Evolutionary conservation across 2,888 invertebrate species (phyloP), one percentile per base, ranked within the genome.

Genomic region (Chrysopilus asiliformis): DNA sequence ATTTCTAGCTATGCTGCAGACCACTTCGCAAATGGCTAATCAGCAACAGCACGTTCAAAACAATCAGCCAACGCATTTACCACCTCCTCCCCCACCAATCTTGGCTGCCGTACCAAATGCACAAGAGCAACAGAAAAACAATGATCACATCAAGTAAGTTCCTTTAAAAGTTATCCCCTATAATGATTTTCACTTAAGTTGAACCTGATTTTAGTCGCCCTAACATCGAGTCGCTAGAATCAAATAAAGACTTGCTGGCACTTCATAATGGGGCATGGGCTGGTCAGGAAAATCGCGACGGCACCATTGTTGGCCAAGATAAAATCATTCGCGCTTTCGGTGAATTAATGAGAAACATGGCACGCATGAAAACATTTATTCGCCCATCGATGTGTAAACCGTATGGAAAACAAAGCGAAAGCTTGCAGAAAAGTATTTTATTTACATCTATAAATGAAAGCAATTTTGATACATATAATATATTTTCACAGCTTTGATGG

Each of bases 361-460:
- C 79, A 48, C 74, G 85, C 53, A 86, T 86, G 83, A 83, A 86
- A 58, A 80, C 83, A 32, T 86, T 84, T 55, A 84, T 86, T 49
- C 71, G 85, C 39, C 86, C 85, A 43, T 79, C 86, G 41, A 86
- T 86, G 86, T 86, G 85, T 41, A 86, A 86, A 63, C 86, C 86
- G 15, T 86, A 86, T 60, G 86, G 86, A 46, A 86, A 86, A 60
- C 86, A 86, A 64, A 84, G 84, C 44, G 86, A 86, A 66, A 81
- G 84, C 54, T 68, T 86, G 50, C 85, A 86, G 64, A 86, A 86
- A 68, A 85, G 85, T 85, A 66, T 68, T n/a, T n/a, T n/a, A n/a
- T n/a, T n/a, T n/a, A n/a, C n/a, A n/a, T n/a, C n/a, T n/a, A n/a
- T n/a, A n/a, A n/a, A n/a, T n/a, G n/a, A n/a, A n/a, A n/a, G n/a